phyloP scores from a whole-genome alignment of 2,113 vertebrate species.

The Columba livia region DNA sequence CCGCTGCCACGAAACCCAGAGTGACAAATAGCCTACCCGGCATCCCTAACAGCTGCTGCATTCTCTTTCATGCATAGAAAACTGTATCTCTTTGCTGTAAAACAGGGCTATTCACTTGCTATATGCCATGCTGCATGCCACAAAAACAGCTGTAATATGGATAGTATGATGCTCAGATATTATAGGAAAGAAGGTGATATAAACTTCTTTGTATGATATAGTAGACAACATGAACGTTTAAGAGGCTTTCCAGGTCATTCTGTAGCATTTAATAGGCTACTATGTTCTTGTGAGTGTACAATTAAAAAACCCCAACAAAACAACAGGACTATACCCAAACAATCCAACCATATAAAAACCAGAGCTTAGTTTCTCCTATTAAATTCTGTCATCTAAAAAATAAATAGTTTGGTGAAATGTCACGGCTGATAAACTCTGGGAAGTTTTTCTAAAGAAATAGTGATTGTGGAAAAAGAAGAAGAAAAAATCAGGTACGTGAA shows the following conservation, averaged over 20 bases:
- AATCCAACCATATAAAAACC: background rate
- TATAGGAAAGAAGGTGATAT: background rate
- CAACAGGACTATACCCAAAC: background rate
- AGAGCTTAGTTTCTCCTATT: background rate
- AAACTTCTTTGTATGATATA: background rate
- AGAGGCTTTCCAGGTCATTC: background rate
- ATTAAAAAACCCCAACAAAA: background rate
- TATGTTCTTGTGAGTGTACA: background rate
- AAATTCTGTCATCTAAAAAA: background rate
- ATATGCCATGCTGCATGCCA: background rate
- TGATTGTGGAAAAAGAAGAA: accelerated
- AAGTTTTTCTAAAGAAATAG: background rate
- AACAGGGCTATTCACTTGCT: background rate
- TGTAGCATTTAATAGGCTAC: background rate
- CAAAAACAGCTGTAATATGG: background rate
- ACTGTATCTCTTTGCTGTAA: background rate
- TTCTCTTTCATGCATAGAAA: background rate
- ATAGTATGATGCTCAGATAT: background rate
- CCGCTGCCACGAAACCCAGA: background rate
- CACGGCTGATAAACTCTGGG: background rate
- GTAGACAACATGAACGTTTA: background rate
- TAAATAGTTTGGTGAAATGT: background rate
- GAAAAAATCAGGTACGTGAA: background rate
- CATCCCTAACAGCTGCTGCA: background rate
- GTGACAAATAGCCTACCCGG: background rate